Percentiles rank a stretch among this genome's conserved stretches.
phyloP scores from a whole-genome alignment of 2,888 invertebrate species.

The Parnassius glacialis region DNA sequence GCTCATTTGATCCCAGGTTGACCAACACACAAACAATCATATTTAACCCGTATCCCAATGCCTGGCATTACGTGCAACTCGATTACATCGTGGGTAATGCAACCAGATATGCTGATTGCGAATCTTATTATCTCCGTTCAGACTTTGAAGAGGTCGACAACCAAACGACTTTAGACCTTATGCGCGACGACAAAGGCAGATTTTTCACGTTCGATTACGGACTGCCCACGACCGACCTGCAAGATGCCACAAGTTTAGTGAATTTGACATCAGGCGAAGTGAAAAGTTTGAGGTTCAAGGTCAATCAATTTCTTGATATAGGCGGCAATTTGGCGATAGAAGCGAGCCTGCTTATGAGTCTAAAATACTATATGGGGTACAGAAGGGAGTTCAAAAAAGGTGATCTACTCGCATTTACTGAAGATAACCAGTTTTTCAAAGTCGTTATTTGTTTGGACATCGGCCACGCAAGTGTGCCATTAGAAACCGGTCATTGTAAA shows the following conservation, averaged over 20 bases:
- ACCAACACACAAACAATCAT: constrained; percentile 58
- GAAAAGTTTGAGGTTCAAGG: constrained; percentile 84
- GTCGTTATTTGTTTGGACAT: constrained; percentile 83
- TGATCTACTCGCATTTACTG: constrained; percentile 61
- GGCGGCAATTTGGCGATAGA: constrained; percentile 90
- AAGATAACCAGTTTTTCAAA: constrained; percentile 73
- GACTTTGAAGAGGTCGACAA: constrained; percentile 52
- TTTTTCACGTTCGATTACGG: constrained; percentile 90
- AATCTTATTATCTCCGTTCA: constrained; percentile 54
- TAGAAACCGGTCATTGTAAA: constrained; percentile 82
- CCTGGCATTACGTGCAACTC: constrained; percentile 81
- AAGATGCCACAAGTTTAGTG: constrained; percentile 83
- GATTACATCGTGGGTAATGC: constrained; percentile 45
- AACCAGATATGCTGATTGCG: constrained; percentile 56
- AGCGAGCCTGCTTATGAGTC: constrained; percentile 83
- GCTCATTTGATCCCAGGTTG: constrained; percentile 69
- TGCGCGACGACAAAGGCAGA: constrained; percentile 84
- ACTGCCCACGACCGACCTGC: constrained; percentile 82
- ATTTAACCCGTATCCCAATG: constrained; percentile 78
- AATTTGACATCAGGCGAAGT: constrained; percentile 85
- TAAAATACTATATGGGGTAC: constrained; percentile 76
- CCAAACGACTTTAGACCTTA: constrained; percentile 57
- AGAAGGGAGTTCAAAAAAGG: constrained; percentile 51
- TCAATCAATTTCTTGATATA: constrained; percentile 86
- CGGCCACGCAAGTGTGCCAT: constrained; percentile 81